Conservation (phyloP, 2,797 vertebrate genomes). For the Scarus forsteni region DNA sequence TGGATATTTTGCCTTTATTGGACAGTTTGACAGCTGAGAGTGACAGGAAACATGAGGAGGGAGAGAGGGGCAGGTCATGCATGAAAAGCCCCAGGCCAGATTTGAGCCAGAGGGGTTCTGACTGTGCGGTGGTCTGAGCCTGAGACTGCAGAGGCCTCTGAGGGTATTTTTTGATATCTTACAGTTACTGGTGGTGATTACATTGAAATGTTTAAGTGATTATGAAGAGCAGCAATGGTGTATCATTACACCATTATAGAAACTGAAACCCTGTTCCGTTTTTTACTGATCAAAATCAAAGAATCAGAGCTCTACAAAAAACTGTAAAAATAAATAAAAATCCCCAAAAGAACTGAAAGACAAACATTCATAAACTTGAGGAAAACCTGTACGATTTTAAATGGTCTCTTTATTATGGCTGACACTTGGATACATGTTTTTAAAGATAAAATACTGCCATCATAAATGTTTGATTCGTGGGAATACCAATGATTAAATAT, state of each 20-base stretch:
- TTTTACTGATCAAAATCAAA: neutral
- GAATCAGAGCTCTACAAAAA: neutral
- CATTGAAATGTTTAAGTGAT: neutral
- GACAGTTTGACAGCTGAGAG: slow-evolving; percentile 50
- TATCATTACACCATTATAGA: neutral
- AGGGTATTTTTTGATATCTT: slow-evolving; percentile 7
- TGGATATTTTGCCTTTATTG: slow-evolving; percentile 35
- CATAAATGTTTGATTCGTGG: too few species aligned
- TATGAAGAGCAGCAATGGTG: neutral
- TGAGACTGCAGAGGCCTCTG: slow-evolving; percentile 3
- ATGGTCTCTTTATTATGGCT: neutral
- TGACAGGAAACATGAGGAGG: slow-evolving; percentile 43
- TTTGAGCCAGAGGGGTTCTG: slow-evolving; percentile 16
- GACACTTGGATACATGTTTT: too few species aligned
- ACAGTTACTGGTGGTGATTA: neutral
- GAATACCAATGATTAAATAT: too few species aligned
- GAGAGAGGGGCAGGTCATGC: slow-evolving; percentile 25
- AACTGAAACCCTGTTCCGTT: neutral
- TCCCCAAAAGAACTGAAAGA: too few species aligned
- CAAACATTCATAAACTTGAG: too few species aligned
- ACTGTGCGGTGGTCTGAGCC: slow-evolving; percentile 14
- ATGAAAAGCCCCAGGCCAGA: slow-evolving; percentile 24
- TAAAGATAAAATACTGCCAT: too few species aligned
- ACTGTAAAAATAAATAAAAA: neutral
- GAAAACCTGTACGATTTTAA: too few species aligned